Percentiles rank a stretch among this genome's conserved stretches.
Evolutionary conservation across 2,797 vertebrate genomes (phyloP).

Genomic region (Rhincodon typus): DNA sequence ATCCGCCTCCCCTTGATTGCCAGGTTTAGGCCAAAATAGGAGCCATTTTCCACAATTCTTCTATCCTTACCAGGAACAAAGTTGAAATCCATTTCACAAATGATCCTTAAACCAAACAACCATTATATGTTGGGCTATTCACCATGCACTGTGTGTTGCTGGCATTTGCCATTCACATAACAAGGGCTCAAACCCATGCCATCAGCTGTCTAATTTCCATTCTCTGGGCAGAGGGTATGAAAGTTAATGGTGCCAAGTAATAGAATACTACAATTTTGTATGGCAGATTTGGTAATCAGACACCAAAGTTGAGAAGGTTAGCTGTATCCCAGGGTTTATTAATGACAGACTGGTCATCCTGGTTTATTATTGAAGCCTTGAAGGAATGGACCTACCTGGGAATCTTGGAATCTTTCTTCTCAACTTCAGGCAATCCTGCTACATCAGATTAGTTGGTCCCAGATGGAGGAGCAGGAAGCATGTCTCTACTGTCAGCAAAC

Average conservation of each 20-base stretch:
- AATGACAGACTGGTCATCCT: neutral
- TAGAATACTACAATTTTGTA: neutral
- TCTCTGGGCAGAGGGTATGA: neutral
- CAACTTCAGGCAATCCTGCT: neutral
- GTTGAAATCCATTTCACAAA: neutral
- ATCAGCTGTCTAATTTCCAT: neutral
- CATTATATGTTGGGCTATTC: neutral
- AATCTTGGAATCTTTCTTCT: neutral
- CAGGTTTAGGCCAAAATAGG: neutral
- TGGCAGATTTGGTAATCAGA: neutral
- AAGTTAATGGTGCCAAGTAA: neutral
- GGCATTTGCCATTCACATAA: neutral
- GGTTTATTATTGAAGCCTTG: neutral
- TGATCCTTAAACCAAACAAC: neutral
- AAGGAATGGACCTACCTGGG: neutral
- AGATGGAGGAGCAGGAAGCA: neutral
- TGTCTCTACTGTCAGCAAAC: too few relatives aligned
- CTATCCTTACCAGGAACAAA: neutral
- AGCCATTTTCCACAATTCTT: neutral
- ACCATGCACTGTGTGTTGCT: neutral
- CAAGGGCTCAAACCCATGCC: neutral
- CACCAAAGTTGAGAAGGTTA: neutral
- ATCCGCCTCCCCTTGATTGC: neutral
- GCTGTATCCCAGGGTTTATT: neutral
- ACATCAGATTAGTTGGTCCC: neutral